phyloP scores from a whole-genome alignment of 2,888 invertebrate genomes.

The Papilio demoleus region DNA sequence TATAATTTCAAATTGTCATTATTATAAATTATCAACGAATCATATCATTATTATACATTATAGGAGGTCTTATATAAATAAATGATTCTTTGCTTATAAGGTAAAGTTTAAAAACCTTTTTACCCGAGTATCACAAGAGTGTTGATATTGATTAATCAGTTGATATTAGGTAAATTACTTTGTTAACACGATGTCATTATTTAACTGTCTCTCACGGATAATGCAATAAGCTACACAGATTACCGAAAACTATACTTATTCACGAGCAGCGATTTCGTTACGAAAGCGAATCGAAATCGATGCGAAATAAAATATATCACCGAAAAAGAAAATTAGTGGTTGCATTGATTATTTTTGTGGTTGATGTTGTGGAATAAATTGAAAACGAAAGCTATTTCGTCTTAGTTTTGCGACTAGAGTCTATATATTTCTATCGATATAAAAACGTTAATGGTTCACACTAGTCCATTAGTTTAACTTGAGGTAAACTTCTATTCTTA shows the following conservation, averaged over 20 bases:
- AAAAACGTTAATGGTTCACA: too few species aligned
- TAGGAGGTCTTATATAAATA: neutral
- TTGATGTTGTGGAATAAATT: too few species aligned
- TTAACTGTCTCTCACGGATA: constrained; percentile 31
- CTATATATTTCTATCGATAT: too few species aligned
- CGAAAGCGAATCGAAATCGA: neutral
- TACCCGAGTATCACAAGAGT: constrained; percentile 23
- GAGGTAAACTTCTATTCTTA: too few species aligned
- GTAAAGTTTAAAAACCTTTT: constrained; percentile 37
- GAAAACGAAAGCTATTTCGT: too few species aligned
- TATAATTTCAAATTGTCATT: too few species aligned
- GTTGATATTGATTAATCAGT: constrained; percentile 38
- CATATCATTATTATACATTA: neutral
- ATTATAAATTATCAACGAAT: too few species aligned
- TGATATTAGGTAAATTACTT: constrained; percentile 36
- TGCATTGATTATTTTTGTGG: too few species aligned
- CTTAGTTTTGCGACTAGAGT: too few species aligned
- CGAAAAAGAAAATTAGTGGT: too few species aligned
- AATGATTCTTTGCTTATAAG: constrained; percentile 27
- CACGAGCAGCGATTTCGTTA: neutral
- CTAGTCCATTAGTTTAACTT: too few species aligned
- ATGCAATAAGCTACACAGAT: constrained; percentile 40
- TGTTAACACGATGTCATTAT: constrained; percentile 37
- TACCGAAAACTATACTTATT: constrained; percentile 38
- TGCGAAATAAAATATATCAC: neutral